Base-by-base conservation (phyloP, 2,888 invertebrate genomes). In the Drosophila lutescens region DNA sequence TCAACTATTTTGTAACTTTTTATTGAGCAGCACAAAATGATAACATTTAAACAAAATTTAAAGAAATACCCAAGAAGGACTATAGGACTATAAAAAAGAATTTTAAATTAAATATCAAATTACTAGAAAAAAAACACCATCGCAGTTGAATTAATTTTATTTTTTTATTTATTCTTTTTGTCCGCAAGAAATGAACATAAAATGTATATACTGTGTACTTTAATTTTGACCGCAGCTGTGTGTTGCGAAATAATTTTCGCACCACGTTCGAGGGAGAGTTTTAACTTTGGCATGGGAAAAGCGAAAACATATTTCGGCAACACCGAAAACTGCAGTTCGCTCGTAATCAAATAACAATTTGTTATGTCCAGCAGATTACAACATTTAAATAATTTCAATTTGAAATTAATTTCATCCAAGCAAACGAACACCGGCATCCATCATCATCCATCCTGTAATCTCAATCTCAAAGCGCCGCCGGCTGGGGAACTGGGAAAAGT, bases 401-500 rank as follows among this genome's bases (percentile, higher is more conserved):
- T 73, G n/a, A 62, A 77, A 86, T 83, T 68, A 80, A 81, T 83
- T 85, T 68, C 40, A 68, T 53, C 36, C 40, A 49, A 61, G 51
- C 26, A 49, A 49, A 62, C 60, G 61, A 63, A 80, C 68, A 65
- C 51, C 63, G 47, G 62, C 51, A 53, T 34, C 51, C 63, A 62
- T 63, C 51, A 53, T 40, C 51, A 66, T 53, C 46, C 51, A 51
- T 65, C 40, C 66, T 34, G 26, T 61, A 43, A 58, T 56, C 61
- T 61, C 50, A 53, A 44, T 71, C 63, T 57, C 55, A 54, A 49
- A 62, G 47, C 60, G 63, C 76, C 81, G 59, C 49, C 60, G 77
- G 77, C 62, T 30, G 32, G 49, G 41, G 63, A 47, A 32, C 40
- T 61, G 62, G 56, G 41, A 50, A 50, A 57, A 68, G 56, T 59